Evolutionary conservation across 2,888 invertebrate genomes (phyloP), one percentile per base, ranked within the genome.

Genomic region (Phyllotreta cruciferae): DNA sequence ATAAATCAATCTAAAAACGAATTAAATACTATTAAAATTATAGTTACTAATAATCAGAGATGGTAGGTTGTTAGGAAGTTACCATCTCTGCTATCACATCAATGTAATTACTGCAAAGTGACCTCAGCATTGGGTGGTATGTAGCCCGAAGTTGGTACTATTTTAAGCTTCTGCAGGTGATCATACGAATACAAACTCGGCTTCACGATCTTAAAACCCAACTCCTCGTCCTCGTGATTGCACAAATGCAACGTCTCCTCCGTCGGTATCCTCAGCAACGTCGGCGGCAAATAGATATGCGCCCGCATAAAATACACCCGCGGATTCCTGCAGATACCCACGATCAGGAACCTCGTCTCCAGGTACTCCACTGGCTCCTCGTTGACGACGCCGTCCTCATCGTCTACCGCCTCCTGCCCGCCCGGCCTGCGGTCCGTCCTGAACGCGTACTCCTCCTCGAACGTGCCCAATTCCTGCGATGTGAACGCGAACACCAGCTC

Each of bases 401-500:
- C 47, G 9, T 3, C 34, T 35, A 80, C 38, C n/a, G 70, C 52
- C 67, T 85, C 80, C 74, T 87, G 83, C 56, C 83, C 80, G 1
- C 86, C 85, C 70, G 90, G 87, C 13, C 78, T 74, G 71, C 83
- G 80, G 1, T 86, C 85, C 70, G 90, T 87, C 11, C 78, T 74
- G 71, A 90, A 73, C 41, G 62, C 52, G 56, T 67, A 75, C 55
- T 66, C 63, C 50, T 66, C 87, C 79, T 90, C 89, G 66, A 86
- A 87, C 2, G 83, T 80, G 76, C 90, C 90, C n/a, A 85, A 80
- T 38, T 83, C 79, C 45, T 84, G 84, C 0, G 91, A 87, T 9
- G 84, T 80, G 75, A 90, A 90, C 44, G 85, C 86, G 77, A 91
- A 90, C 1, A 81, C 81, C n/a, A 88, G 83, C 73, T 85, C 83